Evolutionary conservation across 2,888 invertebrate genomes (phyloP), one percentile per base, ranked within the genome.

Genomic region (Thalpophila matura): DNA sequence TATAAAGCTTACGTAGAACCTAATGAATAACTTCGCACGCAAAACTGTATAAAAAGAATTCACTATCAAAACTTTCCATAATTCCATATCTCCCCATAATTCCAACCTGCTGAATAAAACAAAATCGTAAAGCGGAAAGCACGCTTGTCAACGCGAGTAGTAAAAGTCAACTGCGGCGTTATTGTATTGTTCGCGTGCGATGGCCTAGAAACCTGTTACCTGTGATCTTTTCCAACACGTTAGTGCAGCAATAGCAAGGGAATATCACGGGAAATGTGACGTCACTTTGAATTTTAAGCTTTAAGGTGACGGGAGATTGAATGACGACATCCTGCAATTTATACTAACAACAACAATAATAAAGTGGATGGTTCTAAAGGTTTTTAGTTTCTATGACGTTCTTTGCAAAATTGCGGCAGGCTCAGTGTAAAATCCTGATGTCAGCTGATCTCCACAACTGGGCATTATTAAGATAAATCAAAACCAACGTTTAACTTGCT

Each of bases 141-240:
- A 27, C 49, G 38, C 59, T 74, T 74, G 69, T 69, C 68, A 74
- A 31, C 49, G 47, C 18, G 7, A 42, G 49, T 59, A 50, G 40
- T 74, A 59, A 73, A 72, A 65, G 66, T 70, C 68, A 74, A 68
- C 42, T 37, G 43, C 24, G 54, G 45, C 26, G 56, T 55, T 59
- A 53, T 60, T 55, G 50, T 55, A 55, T 74, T 57, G 73, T 69
- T 72, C 37, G 31, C 46, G 37, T 37, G 59, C 74, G 61, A 61
- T 61, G 71, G 53, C 71, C 71, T 71, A 71, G 75, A 72, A 75
- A 74, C 50, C 70, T 22, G 74, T 60, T 56, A 51, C 70, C 70
- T 71, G 61, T 74, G 75, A 71, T 70, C 69, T 70, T 74, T 70
- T 59, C 54, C 37, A 37, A 47, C 68, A 37, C 50, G 55, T 55